phyloP scores from a whole-genome alignment of 2,797 vertebrate genomes.

The Holocentrus rufus region DNA sequence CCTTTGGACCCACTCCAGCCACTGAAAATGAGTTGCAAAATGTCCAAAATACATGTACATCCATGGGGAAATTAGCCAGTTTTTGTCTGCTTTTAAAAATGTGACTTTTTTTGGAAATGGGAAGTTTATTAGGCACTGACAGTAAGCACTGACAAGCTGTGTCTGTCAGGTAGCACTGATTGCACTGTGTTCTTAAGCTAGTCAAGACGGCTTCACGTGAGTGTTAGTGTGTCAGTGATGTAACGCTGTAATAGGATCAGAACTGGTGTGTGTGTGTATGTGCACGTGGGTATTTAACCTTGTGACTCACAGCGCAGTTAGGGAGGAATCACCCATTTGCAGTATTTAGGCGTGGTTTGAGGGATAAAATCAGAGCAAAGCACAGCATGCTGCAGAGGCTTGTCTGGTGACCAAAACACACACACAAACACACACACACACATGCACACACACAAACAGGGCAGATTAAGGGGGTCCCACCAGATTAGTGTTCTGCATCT shows the following conservation, averaged over 20 bases:
- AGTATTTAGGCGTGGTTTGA: conserved; percentile 58
- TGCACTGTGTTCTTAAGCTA: conserved; percentile 9
- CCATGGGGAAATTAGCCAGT: background rate
- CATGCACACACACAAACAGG: conserved; percentile 38
- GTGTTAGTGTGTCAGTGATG: conserved; percentile 59
- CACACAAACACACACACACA: conserved; percentile 29
- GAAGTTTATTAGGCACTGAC: conserved; percentile 5
- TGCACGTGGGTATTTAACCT: conserved; percentile 57
- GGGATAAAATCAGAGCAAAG: conserved; percentile 64
- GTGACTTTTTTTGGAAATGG: background rate
- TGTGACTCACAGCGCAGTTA: conserved; percentile 57
- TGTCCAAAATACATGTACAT: background rate
- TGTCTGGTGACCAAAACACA: conserved; percentile 63
- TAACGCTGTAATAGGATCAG: conserved; percentile 71
- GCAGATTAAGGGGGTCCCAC: conserved; percentile 71
- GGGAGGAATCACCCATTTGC: conserved; percentile 44
- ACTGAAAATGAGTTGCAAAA: background rate
- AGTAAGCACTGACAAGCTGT: conserved; percentile 5
- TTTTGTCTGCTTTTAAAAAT: too few species aligned
- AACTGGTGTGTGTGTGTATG: conserved; percentile 7
- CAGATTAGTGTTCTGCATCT: conserved; percentile 75
- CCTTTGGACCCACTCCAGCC: too few species aligned
- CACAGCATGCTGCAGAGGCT: conserved; percentile 60
- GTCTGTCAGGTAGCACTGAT: conserved; percentile 9
- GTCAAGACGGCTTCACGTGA: conserved; percentile 39